phyloP scores from a whole-genome alignment of 1,140 invertebrate species.

The Nixonia krombeini region DNA sequence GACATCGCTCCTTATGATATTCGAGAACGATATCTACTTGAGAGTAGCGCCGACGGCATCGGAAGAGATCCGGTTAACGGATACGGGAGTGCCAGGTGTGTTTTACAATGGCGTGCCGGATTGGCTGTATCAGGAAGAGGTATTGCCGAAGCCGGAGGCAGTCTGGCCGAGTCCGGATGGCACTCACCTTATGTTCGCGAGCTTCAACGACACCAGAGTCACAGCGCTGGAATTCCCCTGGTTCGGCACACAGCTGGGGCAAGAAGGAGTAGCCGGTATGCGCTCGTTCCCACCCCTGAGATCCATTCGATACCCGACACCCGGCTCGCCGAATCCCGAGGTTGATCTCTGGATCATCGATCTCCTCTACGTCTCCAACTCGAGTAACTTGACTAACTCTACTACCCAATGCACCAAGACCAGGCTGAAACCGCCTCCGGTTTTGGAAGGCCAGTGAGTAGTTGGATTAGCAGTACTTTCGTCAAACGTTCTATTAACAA shows the following conservation, averaged over 20 bases:
- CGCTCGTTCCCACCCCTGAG: conserved; percentile 80
- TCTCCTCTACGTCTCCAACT: conserved; percentile 75
- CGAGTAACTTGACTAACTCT: conserved; percentile 35
- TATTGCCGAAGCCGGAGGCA: conserved; percentile 81
- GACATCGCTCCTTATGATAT: conserved; percentile 80
- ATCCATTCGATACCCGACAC: conserved; percentile 84
- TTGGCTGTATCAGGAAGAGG: conserved; percentile 94
- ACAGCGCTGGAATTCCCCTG: conserved; percentile 78
- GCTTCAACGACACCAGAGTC: conserved; percentile 87
- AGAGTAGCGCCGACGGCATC: conserved; percentile 77
- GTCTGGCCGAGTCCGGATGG: conserved; percentile 89
- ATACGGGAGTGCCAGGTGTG: conserved; percentile 79
- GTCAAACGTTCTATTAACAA: too few species aligned
- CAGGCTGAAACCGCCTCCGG: conserved; percentile 79
- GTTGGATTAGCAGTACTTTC: background rate
- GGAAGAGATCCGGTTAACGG: conserved; percentile 80
- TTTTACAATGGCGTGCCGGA: conserved; percentile 94
- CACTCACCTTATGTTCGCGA: conserved; percentile 84
- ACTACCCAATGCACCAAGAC: conserved; percentile 68
- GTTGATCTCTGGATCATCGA: conserved; percentile 86
- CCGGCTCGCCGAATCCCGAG: conserved; percentile 87
- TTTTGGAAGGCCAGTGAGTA: conserved; percentile 80
- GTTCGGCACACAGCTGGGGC: conserved; percentile 73
- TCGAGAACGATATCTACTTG: conserved; percentile 90
- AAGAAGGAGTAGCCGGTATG: conserved; percentile 47